Evolutionary conservation across 2,797 vertebrate species (phyloP).

Genomic region (Lepus townsendii): DNA sequence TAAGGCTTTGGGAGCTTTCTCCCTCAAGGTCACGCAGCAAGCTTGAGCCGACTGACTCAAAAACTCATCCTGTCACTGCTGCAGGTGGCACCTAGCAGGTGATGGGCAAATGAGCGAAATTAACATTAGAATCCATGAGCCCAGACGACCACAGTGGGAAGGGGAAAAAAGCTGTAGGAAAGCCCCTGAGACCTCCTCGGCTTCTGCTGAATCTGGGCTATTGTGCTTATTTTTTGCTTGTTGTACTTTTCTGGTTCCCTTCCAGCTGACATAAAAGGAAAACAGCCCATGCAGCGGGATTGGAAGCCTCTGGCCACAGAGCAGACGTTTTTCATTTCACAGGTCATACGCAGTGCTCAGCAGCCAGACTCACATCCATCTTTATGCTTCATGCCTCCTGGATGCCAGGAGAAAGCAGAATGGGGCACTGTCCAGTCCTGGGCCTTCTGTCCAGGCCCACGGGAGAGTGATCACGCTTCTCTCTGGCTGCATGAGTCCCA

Average conservation of each 20-base stretch:
- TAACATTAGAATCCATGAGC: neutral
- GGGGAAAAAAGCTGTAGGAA: neutral
- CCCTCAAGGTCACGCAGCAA: neutral
- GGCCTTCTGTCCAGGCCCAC: neutral
- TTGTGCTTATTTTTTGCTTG: neutral
- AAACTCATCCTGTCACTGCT: neutral
- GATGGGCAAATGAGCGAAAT: neutral
- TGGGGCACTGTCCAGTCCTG: constrained; percentile 4
- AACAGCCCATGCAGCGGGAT: neutral
- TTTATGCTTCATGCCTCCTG: neutral
- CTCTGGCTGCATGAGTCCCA: neutral
- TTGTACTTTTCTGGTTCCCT: constrained; percentile 28
- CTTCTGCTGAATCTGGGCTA: neutral
- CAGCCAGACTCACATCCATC: neutral
- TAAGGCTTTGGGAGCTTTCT: neutral
- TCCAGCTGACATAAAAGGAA: constrained; percentile 5
- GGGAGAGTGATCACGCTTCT: neutral
- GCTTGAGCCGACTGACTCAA: neutral
- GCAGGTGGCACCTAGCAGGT: neutral
- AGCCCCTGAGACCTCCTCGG: neutral
- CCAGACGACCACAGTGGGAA: neutral
- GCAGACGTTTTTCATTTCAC: constrained; percentile 34
- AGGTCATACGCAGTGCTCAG: neutral
- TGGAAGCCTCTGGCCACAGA: neutral
- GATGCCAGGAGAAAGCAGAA: neutral